Base-by-base conservation (phyloP, 1,140 invertebrate genomes). In the Ips nitidus region DNA sequence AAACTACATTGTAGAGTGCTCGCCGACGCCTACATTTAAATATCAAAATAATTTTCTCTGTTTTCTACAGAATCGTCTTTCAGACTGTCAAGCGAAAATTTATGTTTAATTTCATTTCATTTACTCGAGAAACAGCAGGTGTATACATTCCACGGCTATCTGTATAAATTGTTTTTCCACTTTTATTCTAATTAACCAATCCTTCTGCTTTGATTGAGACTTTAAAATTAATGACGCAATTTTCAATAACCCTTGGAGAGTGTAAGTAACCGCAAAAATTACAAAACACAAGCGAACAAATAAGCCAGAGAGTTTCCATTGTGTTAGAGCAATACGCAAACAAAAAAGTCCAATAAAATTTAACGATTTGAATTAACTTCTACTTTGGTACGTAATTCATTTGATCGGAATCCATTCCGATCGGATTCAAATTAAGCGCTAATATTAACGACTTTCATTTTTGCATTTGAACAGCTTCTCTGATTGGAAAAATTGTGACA, bases 61-160 rank as follows among this genome's bases (percentile, higher is more conserved):
- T 47, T 47, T 61, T 39, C 41, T 50, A 50, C 41, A 4, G 45
- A 50, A 61, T 61, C 45, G 59, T 47, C 45, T 61, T 63, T 52
- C 6, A 40, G 37, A 53, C 61, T 53, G 50, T 4, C 50, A 61
- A 40, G 4, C 50, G 7, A 52, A 41, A 63, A 63, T 63, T 63
- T 52, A 63, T 63, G 61, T 41, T 53, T 63, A 63, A 61, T 61
- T 61, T 61, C 47, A 52, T 63, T 63, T 63, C 41, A 63, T 63
- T 63, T 63, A 63, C 38, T 63, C 50, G 38, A 63, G 61, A 53
- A 63, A 52, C 61, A 63, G 61, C 61, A 63, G 61, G 61, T 63
- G 61, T 63, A 63, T 52, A 63, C 50, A 22, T 53, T 63, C 22
- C 53, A 43, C 47, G 50, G 50, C 45, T 50, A 63, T 63, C 61